Percentiles rank a stretch among this genome's conserved stretches.
phyloP scores from a whole-genome alignment of 2,888 invertebrate species.

The Rhorus exstirpatorius region DNA sequence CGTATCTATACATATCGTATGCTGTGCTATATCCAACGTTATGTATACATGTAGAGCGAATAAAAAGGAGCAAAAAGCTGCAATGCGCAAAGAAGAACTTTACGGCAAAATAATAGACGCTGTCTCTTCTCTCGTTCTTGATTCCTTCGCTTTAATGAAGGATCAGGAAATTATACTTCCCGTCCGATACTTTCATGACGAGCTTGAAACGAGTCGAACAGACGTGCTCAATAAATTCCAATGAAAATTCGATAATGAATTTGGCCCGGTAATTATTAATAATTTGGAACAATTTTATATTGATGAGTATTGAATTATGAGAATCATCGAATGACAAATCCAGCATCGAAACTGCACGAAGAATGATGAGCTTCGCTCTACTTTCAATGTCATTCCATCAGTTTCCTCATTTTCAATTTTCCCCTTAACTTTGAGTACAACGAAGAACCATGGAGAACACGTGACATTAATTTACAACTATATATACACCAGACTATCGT shows the following conservation, averaged over 20 bases:
- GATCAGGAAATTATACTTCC: background rate
- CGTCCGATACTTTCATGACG: background rate
- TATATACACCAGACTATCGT: background rate
- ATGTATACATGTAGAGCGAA: constrained; percentile 21
- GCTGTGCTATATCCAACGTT: background rate
- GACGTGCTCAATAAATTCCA: too few species aligned
- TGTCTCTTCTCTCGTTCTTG: background rate
- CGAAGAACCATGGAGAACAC: background rate
- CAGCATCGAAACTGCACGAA: too few species aligned
- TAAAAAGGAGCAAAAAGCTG: constrained; percentile 40
- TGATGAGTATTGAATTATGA: background rate
- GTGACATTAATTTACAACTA: constrained; percentile 22
- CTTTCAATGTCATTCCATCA: too few species aligned
- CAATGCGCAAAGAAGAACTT: constrained; percentile 36
- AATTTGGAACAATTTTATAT: too few species aligned
- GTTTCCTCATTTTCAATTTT: background rate
- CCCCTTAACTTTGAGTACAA: background rate
- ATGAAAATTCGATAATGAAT: too few species aligned
- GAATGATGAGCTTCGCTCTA: too few species aligned
- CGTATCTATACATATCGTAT: constrained; percentile 9
- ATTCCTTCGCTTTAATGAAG: constrained; percentile 12
- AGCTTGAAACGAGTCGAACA: background rate
- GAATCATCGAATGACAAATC: too few species aligned
- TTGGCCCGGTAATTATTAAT: too few species aligned
- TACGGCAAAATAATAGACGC: background rate